Evolutionary conservation across 2,888 invertebrate species (phyloP).

Genomic region (Drosophila emarginata): DNA sequence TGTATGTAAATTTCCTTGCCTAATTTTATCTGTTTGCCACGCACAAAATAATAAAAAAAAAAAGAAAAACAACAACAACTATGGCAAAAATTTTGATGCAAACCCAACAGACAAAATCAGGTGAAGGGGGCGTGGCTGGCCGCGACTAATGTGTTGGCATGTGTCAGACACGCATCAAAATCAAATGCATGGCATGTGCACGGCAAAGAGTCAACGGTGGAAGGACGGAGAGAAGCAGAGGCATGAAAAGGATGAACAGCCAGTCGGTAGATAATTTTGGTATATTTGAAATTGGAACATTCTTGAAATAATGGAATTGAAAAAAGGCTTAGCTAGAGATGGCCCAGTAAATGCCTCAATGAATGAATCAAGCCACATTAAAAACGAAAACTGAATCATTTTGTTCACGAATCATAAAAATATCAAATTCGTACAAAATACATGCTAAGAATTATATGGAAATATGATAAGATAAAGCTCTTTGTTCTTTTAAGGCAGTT

Average conservation of each 20-base stretch:
- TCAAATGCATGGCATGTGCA: slow-evolving; percentile 28
- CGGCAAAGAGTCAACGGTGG: slow-evolving; percentile 38
- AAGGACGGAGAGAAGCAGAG: too few species aligned
- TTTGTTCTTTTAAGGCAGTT: too few species aligned
- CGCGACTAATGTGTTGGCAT: slow-evolving; percentile 64
- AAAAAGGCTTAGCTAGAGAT: neutral
- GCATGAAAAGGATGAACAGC: neutral
- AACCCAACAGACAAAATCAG: slow-evolving; percentile 17
- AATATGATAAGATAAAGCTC: too few species aligned
- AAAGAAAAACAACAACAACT: slow-evolving; percentile 28
- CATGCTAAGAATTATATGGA: too few species aligned
- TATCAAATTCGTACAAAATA: too few species aligned
- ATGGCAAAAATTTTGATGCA: neutral
- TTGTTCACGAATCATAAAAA: too few species aligned
- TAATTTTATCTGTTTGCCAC: slow-evolving; percentile 52
- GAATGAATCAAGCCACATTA: neutral
- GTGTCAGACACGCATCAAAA: slow-evolving; percentile 69
- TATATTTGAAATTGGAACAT: neutral
- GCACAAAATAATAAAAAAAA: slow-evolving; percentile 41
- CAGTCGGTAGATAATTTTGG: neutral
- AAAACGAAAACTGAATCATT: neutral
- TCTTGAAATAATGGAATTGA: neutral
- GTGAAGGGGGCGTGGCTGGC: slow-evolving; percentile 29
- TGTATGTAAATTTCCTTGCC: slow-evolving; percentile 62
- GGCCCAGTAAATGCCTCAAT: neutral